Evolutionary conservation across 1,140 invertebrate genomes (phyloP), one percentile per base, ranked within the genome.

Genomic region (Formica exsecta): DNA sequence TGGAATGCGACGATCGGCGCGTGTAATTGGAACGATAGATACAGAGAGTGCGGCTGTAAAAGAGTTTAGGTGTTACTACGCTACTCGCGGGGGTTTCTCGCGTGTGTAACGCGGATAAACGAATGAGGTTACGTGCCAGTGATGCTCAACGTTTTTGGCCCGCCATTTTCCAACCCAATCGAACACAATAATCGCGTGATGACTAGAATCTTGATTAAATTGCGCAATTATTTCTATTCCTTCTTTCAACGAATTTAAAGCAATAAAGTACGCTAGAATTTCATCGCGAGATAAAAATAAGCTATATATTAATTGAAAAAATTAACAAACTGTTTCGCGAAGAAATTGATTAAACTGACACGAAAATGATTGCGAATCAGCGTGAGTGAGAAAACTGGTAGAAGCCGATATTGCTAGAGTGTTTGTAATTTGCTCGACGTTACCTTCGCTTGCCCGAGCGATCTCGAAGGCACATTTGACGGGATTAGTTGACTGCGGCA

Each of bases 21-120:
- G 38, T 61, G 54, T 83, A 83, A 83, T 83, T 48, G 51, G 41
- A 62, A 54, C 68, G 68, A 74, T 83, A 83, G 79, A 73, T 61
- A 73, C 54, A 73, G 66, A 73, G 79, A 83, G 54, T 61, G 41
- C 54, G 32, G 41, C 68, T 83, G 68, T 73, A 83, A 83, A 83
- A 83, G 68, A 83, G 79, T 83, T 83, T 83, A 83, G 79, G n/a
- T 83, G 68, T 61, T 83, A 73, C 79, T 70, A 80, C 64, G 64
- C 44, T 80, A 68, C 64, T 83, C 38, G 41, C 68, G 44, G 77
- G 64, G 11, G 29, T 36, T 80, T 51, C 68, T 83, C 68, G 79
- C 79, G 68, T 83, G 79, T 83, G 68, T 61, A 83, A 74, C 68
- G 16, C 68, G 38, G 68, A 70, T 83, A 41, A 83, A 83, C 68